Base-by-base conservation (phyloP, 2,888 invertebrate species). In the Lydus trimaculatus region DNA sequence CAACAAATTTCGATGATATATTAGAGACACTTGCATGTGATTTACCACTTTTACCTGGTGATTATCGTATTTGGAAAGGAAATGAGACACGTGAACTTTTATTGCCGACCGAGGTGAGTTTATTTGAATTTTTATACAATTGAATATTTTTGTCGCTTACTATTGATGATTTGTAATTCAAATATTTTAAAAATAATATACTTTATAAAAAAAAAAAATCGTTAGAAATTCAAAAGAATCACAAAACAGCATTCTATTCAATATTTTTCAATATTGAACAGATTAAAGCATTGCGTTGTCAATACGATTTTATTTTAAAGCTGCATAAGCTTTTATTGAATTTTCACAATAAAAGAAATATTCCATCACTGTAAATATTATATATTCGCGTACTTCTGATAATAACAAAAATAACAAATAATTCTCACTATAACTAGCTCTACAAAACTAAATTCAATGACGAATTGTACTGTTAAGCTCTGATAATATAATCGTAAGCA, bases 61-160 rank as follows among this genome's bases (percentile, higher is more conserved):
- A 90, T 79, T 90, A 91, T 60, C 88, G 90, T 72, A 85, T 91
- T 74, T 91, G 91, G 91, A 89, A 91, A 60, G 91, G 91, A 78
- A 91, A 91, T 80, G 91, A 91, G 82, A 92, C 91, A 17, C 91
- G 91, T 79, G 91, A 92, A 81, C 86, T 91, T 75, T 87, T 89
- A 78, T 85, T 92, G 65, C 91, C 91, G 28, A 87, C 90, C 81
- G 89, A 88, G 87, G 91, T 91, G 86, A 90, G 89, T 86, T 64
- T 31, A 43, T 43, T 43, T 2, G 39, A 17, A 43, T 43, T 36
- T 3, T 36, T 33, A 36, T 36, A n/a, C 36, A 9, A 39, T 39
- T 4, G 39, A 39, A 33, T 39, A 4, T n/a, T 43, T 43, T 28
- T 28, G 28, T 28, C 4, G 2, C 4, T 4, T 28, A 28, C 4